A percentile compares a stretch with the other conserved stretches of the same genome.
Evolutionary conservation across 1,140 invertebrate genomes (phyloP).

Genomic region (Drosophila miranda): DNA sequence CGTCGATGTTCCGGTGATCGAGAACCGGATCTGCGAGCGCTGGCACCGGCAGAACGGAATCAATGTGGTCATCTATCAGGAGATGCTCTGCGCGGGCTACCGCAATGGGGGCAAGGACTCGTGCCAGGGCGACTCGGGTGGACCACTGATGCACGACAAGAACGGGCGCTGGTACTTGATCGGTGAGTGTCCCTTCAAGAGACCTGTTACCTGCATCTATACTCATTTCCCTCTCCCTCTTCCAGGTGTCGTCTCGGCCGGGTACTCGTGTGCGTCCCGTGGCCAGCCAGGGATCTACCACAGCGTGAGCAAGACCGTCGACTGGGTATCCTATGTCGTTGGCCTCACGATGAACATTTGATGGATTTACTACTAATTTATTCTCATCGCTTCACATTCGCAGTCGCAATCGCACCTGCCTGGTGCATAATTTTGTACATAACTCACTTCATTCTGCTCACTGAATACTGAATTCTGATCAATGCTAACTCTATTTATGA

Average conservation of each 20-base stretch:
- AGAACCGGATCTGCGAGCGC: constrained; percentile 92
- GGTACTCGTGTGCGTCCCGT: constrained; percentile 95
- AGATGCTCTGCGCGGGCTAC: constrained; percentile 99
- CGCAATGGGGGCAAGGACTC: constrained; percentile 91
- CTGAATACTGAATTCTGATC: constrained; percentile 16
- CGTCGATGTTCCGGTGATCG: constrained; percentile 95
- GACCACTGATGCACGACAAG: constrained; percentile 93
- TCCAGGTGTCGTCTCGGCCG: constrained; percentile 93
- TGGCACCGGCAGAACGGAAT: constrained; percentile 92
- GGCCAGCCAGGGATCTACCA: constrained; percentile 97
- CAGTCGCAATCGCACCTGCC: constrained; percentile 30
- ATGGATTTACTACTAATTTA: constrained; percentile 29
- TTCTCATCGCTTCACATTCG: constrained; percentile 19
- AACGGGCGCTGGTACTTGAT: constrained; percentile 94
- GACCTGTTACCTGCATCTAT: not conserved
- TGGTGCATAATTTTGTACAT: constrained; percentile 51
- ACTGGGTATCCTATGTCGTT: constrained; percentile 91
- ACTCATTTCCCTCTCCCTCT: not conserved
- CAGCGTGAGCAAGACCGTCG: constrained; percentile 94
- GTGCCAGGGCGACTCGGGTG: constrained; percentile 92
- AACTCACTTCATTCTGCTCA: constrained; percentile 50
- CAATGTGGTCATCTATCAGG: constrained; percentile 96
- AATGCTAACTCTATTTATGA: constrained; percentile 29
- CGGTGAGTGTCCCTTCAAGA: constrained; percentile 69
- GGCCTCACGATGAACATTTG: constrained; percentile 81